Base-by-base conservation (phyloP, 2,888 invertebrate genomes). In the Caenorhabditis sp. region DNA sequence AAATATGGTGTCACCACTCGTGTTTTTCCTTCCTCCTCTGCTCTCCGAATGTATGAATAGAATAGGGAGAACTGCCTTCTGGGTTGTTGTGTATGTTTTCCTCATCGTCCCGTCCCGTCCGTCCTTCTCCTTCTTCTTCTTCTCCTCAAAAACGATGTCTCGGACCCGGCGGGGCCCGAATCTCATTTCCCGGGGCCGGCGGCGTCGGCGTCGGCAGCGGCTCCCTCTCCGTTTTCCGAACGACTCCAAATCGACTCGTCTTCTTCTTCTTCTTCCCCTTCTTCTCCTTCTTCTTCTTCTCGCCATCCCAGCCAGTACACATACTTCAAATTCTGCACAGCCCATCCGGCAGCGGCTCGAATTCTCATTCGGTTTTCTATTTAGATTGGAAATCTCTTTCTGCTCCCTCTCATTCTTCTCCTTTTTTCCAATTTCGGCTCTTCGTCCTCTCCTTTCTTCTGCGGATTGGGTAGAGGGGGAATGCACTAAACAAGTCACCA, bases 211-310 rank as follows among this genome's bases (percentile, higher is more conserved):
- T 32, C 32, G 32, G n/a, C n/a, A n/a, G n/a, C n/a, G n/a, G n/a
- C n/a, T n/a, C n/a, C n/a, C n/a, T 72, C 56, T 64, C 22, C 35
- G 22, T 20, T 24, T 35, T 37, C 55, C 60, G 74, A 47, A 76
- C 76, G 76, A 76, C 76, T 76, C 76, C 76, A 76, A 76, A 76
- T 67, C 76, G 76, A 76, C 76, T 76, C n/a, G n/a, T n/a, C n/a
- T n/a, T n/a, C n/a, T n/a, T n/a, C n/a, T n/a, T n/a, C n/a, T n/a
- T n/a, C n/a, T n/a, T n/a, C n/a, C n/a, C n/a, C n/a, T n/a, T n/a
- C n/a, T n/a, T n/a, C n/a, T n/a, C n/a, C n/a, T n/a, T n/a, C n/a
- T n/a, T n/a, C 67, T 67, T 67, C 67, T 67, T 67, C 61, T 74
- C 74, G 58, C 61, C n/a, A n/a, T 61, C 28, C 74, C 40, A 18